Conservation (phyloP, 2,888 invertebrate species). For the Gastracanthus pulcherrimus region DNA sequence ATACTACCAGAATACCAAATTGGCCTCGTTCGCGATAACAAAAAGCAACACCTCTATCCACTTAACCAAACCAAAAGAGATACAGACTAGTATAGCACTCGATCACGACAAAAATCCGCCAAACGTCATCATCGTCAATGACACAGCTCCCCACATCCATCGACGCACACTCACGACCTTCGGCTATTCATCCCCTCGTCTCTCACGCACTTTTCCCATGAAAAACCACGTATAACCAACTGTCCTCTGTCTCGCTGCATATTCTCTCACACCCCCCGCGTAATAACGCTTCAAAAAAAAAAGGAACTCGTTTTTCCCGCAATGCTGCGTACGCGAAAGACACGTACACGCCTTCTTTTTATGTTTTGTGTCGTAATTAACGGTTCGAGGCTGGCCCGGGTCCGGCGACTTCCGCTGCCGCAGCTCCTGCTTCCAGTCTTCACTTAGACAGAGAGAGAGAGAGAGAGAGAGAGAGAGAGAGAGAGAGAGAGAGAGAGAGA, state of each 20-base stretch:
- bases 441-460: not conserved
- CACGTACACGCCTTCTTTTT: too few species aligned
- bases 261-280: not conserved
- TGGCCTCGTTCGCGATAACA: too few species aligned
- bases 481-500: constrained; percentile 9
- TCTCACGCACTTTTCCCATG: not conserved
- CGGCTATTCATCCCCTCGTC: not conserved
- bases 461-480: constrained; percentile 18
- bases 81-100: too few species aligned
- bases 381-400: constrained; percentile 4
- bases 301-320: not conserved
- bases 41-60: too few species aligned
- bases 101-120: too few species aligned
- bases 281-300: not conserved
- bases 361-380: constrained; percentile 44
- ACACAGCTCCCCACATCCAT: not conserved
- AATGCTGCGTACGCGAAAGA: too few species aligned
- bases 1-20: too few species aligned
- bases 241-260: not conserved
- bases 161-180: not conserved
- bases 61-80: too few species aligned
- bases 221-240: not conserved
- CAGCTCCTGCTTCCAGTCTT: not conserved
- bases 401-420: constrained; percentile 40
- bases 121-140: not conserved